phyloP scores from a whole-genome alignment of 2,113 vertebrate species.

The Nicator chloris region DNA sequence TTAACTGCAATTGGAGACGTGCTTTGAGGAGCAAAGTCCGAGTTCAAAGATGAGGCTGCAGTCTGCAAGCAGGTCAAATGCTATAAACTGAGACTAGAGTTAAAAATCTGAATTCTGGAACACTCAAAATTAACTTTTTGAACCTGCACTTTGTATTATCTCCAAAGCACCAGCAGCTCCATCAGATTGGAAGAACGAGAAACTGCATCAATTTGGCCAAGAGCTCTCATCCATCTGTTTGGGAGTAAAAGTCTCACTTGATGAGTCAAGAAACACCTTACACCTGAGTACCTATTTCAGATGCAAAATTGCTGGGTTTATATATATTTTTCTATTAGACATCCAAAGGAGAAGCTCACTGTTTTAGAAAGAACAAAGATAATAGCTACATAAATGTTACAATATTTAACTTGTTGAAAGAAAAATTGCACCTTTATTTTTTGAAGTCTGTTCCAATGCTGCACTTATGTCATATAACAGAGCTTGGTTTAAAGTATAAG shows the following conservation, averaged over 20 bases:
- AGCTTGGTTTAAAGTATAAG: slow-evolving; percentile 51
- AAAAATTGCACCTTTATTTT: slow-evolving; percentile 42
- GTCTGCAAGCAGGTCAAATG: neutral
- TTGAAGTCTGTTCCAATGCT: slow-evolving; percentile 30
- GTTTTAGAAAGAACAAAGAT: slow-evolving; percentile 4
- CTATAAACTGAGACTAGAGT: neutral
- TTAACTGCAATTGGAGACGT: neutral
- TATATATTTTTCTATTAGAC: neutral
- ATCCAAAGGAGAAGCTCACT: neutral
- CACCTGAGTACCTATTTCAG: neutral
- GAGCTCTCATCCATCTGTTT: neutral
- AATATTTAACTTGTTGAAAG: slow-evolving; percentile 26
- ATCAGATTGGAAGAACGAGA: neutral
- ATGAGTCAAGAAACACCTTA: neutral
- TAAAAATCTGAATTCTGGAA: neutral
- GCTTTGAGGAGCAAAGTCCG: neutral
- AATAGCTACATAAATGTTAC: slow-evolving; percentile 23
- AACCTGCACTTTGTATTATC: neutral
- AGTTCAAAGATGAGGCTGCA: neutral
- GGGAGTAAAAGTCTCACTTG: neutral
- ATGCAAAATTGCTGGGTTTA: neutral
- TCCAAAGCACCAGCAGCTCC: neutral
- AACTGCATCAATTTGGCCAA: neutral
- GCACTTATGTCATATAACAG: slow-evolving; percentile 3
- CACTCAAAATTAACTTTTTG: neutral